These are phyloP conservation scores for Menidia beryllina DNA, from an alignment of 2,113 vertebrate species.

Conservation along the genomic window DNA sequence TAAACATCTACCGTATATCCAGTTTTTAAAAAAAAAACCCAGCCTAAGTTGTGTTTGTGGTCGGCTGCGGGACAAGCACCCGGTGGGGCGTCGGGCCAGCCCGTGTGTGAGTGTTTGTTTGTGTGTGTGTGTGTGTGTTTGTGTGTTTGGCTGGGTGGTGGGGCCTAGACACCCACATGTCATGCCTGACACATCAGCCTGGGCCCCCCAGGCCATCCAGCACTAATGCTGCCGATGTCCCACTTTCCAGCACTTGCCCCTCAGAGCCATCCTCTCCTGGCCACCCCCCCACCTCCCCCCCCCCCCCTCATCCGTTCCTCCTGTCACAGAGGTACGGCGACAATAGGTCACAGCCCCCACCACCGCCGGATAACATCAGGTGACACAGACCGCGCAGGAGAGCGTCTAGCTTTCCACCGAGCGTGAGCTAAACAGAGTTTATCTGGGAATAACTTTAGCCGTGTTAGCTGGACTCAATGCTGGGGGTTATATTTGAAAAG, in stretches of 20 bases:
- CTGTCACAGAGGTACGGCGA: constrained; percentile 70
- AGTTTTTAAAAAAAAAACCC: constrained; percentile 13
- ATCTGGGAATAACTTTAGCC: constrained; percentile 48
- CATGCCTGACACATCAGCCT: constrained; percentile 79
- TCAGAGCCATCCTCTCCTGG: constrained; percentile 77
- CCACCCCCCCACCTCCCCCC: too few species aligned
- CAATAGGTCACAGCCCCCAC: constrained; percentile 71
- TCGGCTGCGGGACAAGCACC: constrained; percentile 84
- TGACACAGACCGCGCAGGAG: constrained; percentile 48
- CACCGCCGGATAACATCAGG: constrained; percentile 64
- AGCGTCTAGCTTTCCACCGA: constrained; percentile 42
- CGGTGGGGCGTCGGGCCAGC: constrained; percentile 83
- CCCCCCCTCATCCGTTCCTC: constrained; percentile 59
- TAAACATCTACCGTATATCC: constrained; percentile 23
- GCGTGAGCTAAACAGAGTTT: constrained; percentile 50
- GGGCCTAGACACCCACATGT: constrained; percentile 81
- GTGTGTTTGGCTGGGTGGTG: constrained; percentile 74
- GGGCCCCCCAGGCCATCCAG: constrained; percentile 72
- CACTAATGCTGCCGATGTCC: constrained; percentile 80
- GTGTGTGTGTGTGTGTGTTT: constrained; percentile 61
- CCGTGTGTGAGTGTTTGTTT: too few species aligned
- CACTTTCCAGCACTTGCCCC: constrained; percentile 81
- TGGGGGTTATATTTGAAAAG: constrained; percentile 50
- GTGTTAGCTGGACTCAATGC: constrained; percentile 36
- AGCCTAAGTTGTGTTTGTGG: constrained; percentile 74